Base-by-base conservation (phyloP, 1,140 invertebrate species). In the Lepidurus packardi region DNA sequence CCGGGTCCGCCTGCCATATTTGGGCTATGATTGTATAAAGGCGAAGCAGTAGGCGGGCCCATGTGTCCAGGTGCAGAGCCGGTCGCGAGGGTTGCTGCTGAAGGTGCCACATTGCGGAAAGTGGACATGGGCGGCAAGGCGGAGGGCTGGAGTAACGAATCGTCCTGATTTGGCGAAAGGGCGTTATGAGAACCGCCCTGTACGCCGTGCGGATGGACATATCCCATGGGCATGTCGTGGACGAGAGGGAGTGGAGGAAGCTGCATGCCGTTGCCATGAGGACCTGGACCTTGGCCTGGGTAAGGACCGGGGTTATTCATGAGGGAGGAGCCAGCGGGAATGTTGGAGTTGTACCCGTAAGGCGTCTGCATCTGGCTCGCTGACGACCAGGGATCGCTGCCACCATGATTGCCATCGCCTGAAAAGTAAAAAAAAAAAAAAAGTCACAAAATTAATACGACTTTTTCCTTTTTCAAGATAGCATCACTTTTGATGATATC, bases 91-190 rank as follows among this genome's bases (percentile, higher is more conserved):
- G 82, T 65, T 47, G 75, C 47, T 43, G 47, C 43, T 75, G 34
- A 75, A 75, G 34, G 16, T 41, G 34, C 74, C 16, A 43, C 34
- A 25, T 75, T 75, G 16, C 94, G 89, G 88, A 98, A 94, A 80
- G 93, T 94, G 77, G 94, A 96, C 94, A 98, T 97, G 47, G 95
- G 95, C 78, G 95, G 95, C 85, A 97, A 88, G 77, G 89, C 89
- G 42, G 93, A 91, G 82, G 91, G 88, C 83, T 90, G 87, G 83
- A 88, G 86, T 81, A 88, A 87, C 80, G 88, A 87, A 78, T 85
- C 82, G 83, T 89, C 90, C 82, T 89, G 90, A 81, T 87, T 87
- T 80, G 85, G 79, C 65, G 74, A 79, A 13, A 80, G 73, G 25
- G 82, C 79, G 77, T 80, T 80, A 78, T 78, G 65, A 43, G 80